These are phyloP conservation scores for Chloroceryle amazona DNA, from an alignment of 2,797 vertebrate species.

Conservation along the genomic window DNA sequence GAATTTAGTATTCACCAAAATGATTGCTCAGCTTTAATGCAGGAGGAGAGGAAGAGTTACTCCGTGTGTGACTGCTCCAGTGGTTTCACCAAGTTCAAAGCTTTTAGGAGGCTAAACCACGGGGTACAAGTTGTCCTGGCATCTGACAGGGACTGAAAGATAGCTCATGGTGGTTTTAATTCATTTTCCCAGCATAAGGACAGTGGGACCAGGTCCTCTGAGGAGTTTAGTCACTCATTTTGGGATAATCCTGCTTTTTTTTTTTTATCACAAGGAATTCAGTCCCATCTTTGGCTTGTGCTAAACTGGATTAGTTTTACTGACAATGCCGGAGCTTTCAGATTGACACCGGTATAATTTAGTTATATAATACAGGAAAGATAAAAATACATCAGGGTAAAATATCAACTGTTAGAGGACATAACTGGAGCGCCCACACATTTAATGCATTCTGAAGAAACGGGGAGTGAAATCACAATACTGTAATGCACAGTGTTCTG, in stretches of 20 bases:
- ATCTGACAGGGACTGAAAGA: background rate
- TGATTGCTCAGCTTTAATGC: background rate
- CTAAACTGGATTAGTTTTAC: background rate
- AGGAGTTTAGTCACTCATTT: background rate
- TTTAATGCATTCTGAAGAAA: background rate
- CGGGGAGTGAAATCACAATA: rapidly evolving
- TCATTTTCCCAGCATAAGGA: background rate
- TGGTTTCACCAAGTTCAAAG: background rate
- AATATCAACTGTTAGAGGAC: background rate
- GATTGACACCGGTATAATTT: background rate
- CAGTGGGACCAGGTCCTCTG: background rate
- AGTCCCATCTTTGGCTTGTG: background rate
- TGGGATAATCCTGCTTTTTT: background rate
- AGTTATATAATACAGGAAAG: background rate
- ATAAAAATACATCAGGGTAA: conserved; percentile 22
- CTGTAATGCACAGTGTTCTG: background rate
- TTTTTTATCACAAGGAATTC: background rate
- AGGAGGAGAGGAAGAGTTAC: background rate
- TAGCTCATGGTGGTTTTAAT: background rate
- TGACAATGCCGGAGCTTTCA: background rate
- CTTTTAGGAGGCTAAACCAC: background rate
- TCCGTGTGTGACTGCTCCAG: background rate
- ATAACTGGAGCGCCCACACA: background rate
- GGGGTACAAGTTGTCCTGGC: background rate
- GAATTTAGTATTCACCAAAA: background rate